A percentile compares a stretch with the other conserved stretches of the same genome.
These are phyloP conservation scores for Sussaba pulchella DNA, from an alignment of 2,888 invertebrate species.

Conservation along the genomic window DNA sequence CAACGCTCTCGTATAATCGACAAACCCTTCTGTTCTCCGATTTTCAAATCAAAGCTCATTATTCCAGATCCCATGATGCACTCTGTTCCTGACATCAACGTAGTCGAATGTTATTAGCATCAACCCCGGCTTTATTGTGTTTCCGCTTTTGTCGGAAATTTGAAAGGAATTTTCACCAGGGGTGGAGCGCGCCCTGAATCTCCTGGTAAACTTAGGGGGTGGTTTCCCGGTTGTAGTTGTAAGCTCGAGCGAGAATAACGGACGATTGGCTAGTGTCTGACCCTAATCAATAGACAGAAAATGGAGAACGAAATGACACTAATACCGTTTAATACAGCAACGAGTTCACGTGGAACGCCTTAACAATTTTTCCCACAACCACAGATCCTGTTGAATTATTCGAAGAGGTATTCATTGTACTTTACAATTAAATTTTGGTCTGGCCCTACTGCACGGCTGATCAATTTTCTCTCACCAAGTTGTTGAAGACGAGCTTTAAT, in stretches of 20 bases:
- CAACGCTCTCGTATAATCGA: conserved; percentile 41
- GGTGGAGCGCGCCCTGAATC: conserved; percentile 2
- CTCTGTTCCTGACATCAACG: conserved; percentile 1
- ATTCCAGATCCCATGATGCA: conserved; percentile 18
- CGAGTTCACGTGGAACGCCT: neutral
- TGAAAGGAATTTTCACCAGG: neutral
- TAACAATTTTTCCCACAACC: too few relatives aligned
- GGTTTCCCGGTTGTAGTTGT: neutral
- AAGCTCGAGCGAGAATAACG: neutral
- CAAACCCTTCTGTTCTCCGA: neutral
- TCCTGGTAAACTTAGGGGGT: neutral
- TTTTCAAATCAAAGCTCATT: conserved; percentile 32
- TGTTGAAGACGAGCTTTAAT: neutral
- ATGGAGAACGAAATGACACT: neutral
- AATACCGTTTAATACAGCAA: neutral
- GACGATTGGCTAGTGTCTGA: neutral
- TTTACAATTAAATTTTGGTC: too few relatives aligned
- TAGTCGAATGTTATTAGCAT: conserved; percentile 10
- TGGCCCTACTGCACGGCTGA: too few relatives aligned
- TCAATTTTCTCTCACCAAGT: neutral
- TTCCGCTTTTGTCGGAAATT: neutral
- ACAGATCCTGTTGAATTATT: too few relatives aligned
- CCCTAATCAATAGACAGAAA: neutral
- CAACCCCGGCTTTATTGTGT: neutral
- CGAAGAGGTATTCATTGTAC: neutral